Conservation (phyloP, 2,888 invertebrate genomes). For the Apoderus coryli region DNA sequence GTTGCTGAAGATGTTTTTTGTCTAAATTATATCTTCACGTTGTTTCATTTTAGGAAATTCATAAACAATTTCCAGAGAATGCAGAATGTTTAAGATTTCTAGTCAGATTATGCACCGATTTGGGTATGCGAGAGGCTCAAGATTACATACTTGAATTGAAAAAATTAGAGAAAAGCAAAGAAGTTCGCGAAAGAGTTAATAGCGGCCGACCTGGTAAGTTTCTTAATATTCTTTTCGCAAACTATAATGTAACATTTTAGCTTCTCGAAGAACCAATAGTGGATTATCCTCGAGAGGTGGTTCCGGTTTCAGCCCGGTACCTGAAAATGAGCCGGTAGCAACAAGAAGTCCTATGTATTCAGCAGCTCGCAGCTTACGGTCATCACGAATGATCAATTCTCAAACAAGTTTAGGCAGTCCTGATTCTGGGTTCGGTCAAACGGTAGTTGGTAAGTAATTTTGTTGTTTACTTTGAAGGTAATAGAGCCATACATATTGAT, state of each 20-base stretch:
- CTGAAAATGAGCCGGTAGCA: slow-evolving; percentile 28
- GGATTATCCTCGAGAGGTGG: slow-evolving; percentile 41
- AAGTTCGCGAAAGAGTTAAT: slow-evolving; percentile 40
- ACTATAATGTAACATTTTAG: slow-evolving; percentile 21
- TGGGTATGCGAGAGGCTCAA: slow-evolving; percentile 80
- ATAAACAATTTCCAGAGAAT: slow-evolving; percentile 76
- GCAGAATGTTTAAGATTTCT: slow-evolving; percentile 82
- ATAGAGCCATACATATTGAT: no score
- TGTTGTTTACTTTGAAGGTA: no score
- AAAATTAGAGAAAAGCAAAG: slow-evolving; percentile 42
- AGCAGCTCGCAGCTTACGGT: slow-evolving; percentile 23
- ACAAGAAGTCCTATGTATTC: slow-evolving; percentile 22
- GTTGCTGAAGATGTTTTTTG: no score
- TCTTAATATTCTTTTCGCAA: slow-evolving; percentile 3
- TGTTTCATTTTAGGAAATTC: no score
- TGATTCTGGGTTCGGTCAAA: slow-evolving; percentile 29
- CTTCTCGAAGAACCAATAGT: slow-evolving; percentile 39
- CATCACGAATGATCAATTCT: slow-evolving; percentile 25
- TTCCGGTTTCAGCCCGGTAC: slow-evolving; percentile 38
- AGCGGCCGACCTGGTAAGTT: slow-evolving; percentile 39
- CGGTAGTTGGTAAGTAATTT: slow-evolving; percentile 16
- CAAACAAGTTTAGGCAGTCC: slow-evolving; percentile 30
- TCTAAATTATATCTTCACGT: no score
- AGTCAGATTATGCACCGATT: slow-evolving; percentile 75
- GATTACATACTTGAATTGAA: slow-evolving; percentile 75